Conservation (phyloP, 2,113 vertebrate species). For the Pelvicachromis taeniatus region DNA sequence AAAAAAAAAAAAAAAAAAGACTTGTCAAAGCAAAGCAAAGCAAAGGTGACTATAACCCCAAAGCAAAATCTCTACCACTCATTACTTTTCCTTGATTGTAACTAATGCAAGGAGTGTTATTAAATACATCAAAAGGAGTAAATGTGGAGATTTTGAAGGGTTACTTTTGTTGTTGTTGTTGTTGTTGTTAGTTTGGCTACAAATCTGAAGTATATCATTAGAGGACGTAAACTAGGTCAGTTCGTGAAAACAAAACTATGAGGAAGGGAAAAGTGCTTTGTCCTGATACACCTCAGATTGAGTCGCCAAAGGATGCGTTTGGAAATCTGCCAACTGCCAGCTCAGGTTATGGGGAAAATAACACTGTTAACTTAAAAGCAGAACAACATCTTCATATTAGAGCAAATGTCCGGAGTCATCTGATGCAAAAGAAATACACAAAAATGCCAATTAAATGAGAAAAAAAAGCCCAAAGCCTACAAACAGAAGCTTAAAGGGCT, state of each 20-base stretch:
- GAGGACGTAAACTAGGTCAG: slow-evolving; percentile 28
- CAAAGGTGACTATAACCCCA: slow-evolving; percentile 54
- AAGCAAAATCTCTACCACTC: slow-evolving; percentile 58
- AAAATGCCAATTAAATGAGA: neutral
- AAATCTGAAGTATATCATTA: slow-evolving; percentile 56
- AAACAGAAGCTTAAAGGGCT: too few relatives aligned
- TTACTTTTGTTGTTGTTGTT: neutral
- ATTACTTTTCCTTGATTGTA: slow-evolving; percentile 70
- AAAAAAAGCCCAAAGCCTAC: neutral
- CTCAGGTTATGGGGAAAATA: slow-evolving; percentile 49
- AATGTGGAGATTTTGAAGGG: slow-evolving; percentile 43
- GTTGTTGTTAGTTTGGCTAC: slow-evolving; percentile 21
- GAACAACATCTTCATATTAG: slow-evolving; percentile 68
- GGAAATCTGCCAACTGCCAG: slow-evolving; percentile 68
- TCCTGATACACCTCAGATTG: slow-evolving; percentile 67
- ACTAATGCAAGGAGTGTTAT: slow-evolving; percentile 66
- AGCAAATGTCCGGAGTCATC: slow-evolving; percentile 72
- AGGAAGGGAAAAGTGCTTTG: slow-evolving; percentile 72
- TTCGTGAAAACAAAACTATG: neutral
- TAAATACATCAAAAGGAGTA: slow-evolving; percentile 61
- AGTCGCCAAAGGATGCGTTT: slow-evolving; percentile 46
- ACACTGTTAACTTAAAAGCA: slow-evolving; percentile 60
- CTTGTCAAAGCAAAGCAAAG: slow-evolving; percentile 24
- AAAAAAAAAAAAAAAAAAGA: slow-evolving; percentile 24
- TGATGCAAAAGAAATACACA: slow-evolving; percentile 5